phyloP scores from a whole-genome alignment of 1,140 invertebrate species.

The Neotoxoptera formosana region DNA sequence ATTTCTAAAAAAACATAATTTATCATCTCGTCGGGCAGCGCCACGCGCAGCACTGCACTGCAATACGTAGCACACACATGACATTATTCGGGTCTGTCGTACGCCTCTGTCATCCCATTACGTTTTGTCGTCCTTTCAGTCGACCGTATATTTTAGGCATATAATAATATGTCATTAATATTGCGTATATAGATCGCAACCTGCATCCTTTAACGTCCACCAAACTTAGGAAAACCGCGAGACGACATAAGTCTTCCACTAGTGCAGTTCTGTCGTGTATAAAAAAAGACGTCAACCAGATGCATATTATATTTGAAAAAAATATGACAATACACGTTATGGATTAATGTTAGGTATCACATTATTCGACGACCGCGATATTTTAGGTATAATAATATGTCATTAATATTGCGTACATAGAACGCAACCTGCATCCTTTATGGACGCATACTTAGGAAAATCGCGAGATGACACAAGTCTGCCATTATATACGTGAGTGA shows the following conservation, averaged over 20 bases:
- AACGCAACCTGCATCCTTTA: no score
- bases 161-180: not conserved
- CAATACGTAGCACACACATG: not conserved
- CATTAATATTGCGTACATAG: no score
- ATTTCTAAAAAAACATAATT: not conserved
- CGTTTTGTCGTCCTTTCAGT: not conserved
- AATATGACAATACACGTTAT: not conserved
- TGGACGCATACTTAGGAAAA: no score
- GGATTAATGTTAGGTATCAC: no score
- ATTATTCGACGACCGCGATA: not conserved
- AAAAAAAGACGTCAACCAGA: no score
- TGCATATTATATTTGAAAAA: not conserved
- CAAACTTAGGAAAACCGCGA: not conserved
- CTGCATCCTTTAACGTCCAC: not conserved
- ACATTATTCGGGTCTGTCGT: not conserved
- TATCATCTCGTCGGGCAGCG: not conserved
- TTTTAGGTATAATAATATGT: no score
- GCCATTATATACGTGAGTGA: no score
- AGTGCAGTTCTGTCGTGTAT: not conserved
- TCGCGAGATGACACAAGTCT: no score
- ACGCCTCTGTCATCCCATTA: not conserved
- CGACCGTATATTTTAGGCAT: not conserved
- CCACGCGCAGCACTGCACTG: not conserved
- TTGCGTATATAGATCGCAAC: not conserved
- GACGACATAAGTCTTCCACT: not conserved